Evolutionary conservation across 2,888 invertebrate species (phyloP), one percentile per base, ranked within the genome.

Genomic region (Odontothrips loti): DNA sequence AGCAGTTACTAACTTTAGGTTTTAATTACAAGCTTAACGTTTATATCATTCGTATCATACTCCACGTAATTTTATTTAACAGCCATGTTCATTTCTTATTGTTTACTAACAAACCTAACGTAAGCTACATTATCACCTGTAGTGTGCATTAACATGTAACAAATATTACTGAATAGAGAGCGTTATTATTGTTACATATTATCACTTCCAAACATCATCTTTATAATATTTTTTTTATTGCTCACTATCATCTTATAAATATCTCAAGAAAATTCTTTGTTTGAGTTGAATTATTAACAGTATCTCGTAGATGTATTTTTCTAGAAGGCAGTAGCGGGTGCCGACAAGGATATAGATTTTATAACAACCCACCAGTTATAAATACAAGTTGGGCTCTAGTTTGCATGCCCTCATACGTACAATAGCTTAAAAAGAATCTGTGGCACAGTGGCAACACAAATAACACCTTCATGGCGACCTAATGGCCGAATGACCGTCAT

Each of bases 51-150:
- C 63, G 43, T 63, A 43, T 48, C 79, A 78, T 81, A 79, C 48
- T 27, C 48, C 48, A 51, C 43, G 80, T 81, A 80, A 48, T 75
- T 75, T 75, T 68, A 8, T 80, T 80, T 79, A 75, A 29, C 63
- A 82, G 47, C 34, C 43, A 68, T 58, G 81, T 82, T 82, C 23
- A 68, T 58, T 80, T 82, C 82, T 81, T 81, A 80, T 82, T 81
- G 80, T 82, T 81, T 82, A 80, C 63, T 75, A 75, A 27, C 27
- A 75, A 27, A 75, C 23, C 11, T 75, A 27, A 27, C 27, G 68
- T 75, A 75, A 75, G 68, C 68, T 75, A 75, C 27, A 27, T 75
- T 27, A 75, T 75, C 68, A 75, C 68, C 68, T 75, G 68, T 75
- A 75, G 68, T 75, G 68, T 75, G 68, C 68, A 75, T 23, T 75